Percentiles rank a stretch among this genome's conserved stretches.
These are phyloP conservation scores for Cinclus cinclus DNA, from an alignment of 2,113 vertebrate genomes.

Conservation along the genomic window DNA sequence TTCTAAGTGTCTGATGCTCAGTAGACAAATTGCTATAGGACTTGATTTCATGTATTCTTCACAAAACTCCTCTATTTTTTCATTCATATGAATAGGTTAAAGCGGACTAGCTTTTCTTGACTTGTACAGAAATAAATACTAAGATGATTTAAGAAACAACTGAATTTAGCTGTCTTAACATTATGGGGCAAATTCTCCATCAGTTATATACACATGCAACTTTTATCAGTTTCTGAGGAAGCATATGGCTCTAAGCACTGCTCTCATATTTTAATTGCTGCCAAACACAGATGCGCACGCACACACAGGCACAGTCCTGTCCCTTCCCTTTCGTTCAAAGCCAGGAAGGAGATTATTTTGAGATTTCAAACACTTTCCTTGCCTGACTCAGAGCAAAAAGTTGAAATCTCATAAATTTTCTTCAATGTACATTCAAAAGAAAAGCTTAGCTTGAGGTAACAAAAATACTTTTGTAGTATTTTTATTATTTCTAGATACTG, in stretches of 20 bases:
- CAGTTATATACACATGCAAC: not conserved
- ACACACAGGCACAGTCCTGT: not conserved
- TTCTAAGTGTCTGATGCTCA: not conserved
- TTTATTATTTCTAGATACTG: not conserved
- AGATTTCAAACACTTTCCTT: constrained; percentile 37
- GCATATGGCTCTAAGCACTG: constrained; percentile 3
- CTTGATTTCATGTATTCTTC: not conserved
- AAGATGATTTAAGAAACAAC: not conserved
- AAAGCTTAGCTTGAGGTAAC: not conserved
- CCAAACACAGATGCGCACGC: not conserved
- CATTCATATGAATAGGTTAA: not conserved
- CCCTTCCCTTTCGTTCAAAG: constrained; percentile 20
- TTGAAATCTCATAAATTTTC: constrained; percentile 1
- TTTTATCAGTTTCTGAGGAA: constrained; percentile 35
- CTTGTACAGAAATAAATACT: not conserved
- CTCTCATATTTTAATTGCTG: constrained; percentile 23
- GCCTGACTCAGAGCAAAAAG: not conserved
- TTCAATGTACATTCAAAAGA: not conserved
- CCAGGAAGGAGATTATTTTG: not conserved
- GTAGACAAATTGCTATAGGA: not conserved
- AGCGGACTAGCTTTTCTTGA: not conserved
- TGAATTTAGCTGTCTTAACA: not conserved
- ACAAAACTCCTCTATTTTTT: not conserved
- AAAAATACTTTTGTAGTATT: not conserved
- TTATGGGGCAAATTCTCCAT: not conserved